These are phyloP conservation scores for Acromyrmex heyeri DNA, from an alignment of 1,140 invertebrate genomes.

Conservation along the genomic window DNA sequence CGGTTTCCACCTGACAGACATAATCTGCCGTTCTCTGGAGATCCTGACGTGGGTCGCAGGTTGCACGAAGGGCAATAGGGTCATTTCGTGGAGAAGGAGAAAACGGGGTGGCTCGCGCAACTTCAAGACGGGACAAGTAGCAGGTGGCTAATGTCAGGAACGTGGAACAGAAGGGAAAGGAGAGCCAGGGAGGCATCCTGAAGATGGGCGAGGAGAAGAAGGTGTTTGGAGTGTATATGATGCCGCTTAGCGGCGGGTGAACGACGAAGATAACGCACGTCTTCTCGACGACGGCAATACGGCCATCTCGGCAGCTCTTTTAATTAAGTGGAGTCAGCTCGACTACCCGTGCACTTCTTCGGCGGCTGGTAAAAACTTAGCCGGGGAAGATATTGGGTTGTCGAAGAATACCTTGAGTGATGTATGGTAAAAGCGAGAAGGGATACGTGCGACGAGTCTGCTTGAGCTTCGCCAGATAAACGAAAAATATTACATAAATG, in stretches of 20 bases:
- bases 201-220: conserved; percentile 41
- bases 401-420: conserved; percentile 49
- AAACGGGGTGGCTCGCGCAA: conserved; percentile 31
- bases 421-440: background rate
- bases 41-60: conserved; percentile 15
- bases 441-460: background rate
- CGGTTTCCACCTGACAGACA: conserved; percentile 44
- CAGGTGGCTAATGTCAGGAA: conserved; percentile 80
- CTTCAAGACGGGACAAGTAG: conserved; percentile 75
- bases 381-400: conserved; percentile 69
- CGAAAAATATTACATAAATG: conserved; percentile 19
- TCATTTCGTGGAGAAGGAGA: conserved; percentile 33
- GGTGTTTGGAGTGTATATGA: conserved; percentile 74
- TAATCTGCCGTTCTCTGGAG: conserved; percentile 28
- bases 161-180: background rate
- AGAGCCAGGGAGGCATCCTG: background rate
- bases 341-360: conserved; percentile 37
- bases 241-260: conserved; percentile 73
- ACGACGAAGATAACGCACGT: conserved; percentile 82
- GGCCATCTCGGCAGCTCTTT: conserved; percentile 74
- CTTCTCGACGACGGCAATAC: conserved; percentile 74
- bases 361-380: conserved; percentile 63
- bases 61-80: conserved; percentile 61
- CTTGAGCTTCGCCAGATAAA: background rate
- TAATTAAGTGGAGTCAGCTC: conserved; percentile 82